These are phyloP conservation scores for Drosophila falleni DNA, from an alignment of 2,888 invertebrate genomes.

Conservation along the genomic window DNA sequence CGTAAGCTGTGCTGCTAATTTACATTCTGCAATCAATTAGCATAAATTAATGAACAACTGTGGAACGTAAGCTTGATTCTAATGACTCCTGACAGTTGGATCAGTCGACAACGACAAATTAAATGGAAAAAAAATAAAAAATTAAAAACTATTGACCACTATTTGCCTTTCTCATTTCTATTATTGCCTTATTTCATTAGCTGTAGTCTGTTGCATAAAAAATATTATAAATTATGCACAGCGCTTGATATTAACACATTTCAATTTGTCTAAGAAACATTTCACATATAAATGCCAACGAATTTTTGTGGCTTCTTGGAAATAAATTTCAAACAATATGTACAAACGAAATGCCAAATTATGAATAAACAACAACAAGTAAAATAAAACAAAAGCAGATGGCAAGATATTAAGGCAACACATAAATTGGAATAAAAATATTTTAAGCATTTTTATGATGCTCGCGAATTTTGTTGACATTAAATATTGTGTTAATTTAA, in stretches of 20 bases:
- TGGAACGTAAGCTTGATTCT: conserved; percentile 40
- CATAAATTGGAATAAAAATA: conserved; percentile 61
- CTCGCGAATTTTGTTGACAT: conserved; percentile 67
- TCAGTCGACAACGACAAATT: conserved; percentile 30
- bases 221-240: conserved; percentile 59
- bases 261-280: conserved; percentile 70
- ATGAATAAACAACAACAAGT: conserved; percentile 14
- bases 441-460: conserved; percentile 64
- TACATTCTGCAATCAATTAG: conserved; percentile 63
- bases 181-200: conserved; percentile 23
- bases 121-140: conserved; percentile 12
- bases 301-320: conserved; percentile 29
- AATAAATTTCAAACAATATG: conserved; percentile 52
- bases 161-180: conserved; percentile 16
- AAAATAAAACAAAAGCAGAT: conserved; percentile 21
- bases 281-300: conserved; percentile 42
- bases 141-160: conserved; percentile 15
- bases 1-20: conserved; percentile 52
- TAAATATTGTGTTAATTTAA: conserved; percentile 79
- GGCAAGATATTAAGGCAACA: conserved; percentile 28
- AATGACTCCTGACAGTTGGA: conserved; percentile 62
- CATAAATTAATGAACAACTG: conserved; percentile 63
- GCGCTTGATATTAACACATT: conserved; percentile 70
- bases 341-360: conserved; percentile 39
- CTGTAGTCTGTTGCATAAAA: conserved; percentile 27